Base-by-base conservation (phyloP, 2,113 vertebrate species). In the Verasper variegatus region DNA sequence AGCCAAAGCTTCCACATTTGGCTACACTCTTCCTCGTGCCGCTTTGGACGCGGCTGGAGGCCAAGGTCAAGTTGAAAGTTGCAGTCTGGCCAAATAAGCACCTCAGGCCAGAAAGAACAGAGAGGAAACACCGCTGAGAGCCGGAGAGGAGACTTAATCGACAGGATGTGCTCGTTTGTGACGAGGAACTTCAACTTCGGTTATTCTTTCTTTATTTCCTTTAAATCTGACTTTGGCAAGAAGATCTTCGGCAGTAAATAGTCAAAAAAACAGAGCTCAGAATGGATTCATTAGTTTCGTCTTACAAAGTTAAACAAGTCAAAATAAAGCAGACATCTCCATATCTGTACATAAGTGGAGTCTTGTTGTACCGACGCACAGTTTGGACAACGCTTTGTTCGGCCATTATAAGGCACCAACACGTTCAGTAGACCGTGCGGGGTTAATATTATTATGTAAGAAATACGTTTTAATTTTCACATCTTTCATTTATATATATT, bases 31-130 rank as follows among this genome's bases (percentile, higher is more conserved):
- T 64, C 35, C 61, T 52, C 45, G 15, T 0, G 23, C 20, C 24
- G 26, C 51, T 35, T 56, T 72, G 92, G 94, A 94, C 93, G 55
- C 89, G 92, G 92, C 94, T 83, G 82, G 95, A 96, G 96, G 96
- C 96, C 97, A 99, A 99, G 97, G 97, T 99, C 98, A 99, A 99
- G 98, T 96, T 98, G 96, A 98, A 98, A 96, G 95, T 82, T 95
- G 90, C 87, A 90, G 94, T 93, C 95, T 94, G 91, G 93, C 94
- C 96, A 93, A 89, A 79, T 80, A 92, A 82, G 67, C 52, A 56
- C n/a, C n/a, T 31, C 74, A 88, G 76, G 88, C 83, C 83, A 74
- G 83, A 80, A 78, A 82, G 63, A 42, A 20, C 21, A 6, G 45
- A 37, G 54, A 78, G 47, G 57, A 71, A 82, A 51, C 26, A 67